Evolutionary conservation across 2,113 vertebrate genomes (phyloP), one percentile per base, ranked within the genome.

Genomic region (Nothocercus julius): DNA sequence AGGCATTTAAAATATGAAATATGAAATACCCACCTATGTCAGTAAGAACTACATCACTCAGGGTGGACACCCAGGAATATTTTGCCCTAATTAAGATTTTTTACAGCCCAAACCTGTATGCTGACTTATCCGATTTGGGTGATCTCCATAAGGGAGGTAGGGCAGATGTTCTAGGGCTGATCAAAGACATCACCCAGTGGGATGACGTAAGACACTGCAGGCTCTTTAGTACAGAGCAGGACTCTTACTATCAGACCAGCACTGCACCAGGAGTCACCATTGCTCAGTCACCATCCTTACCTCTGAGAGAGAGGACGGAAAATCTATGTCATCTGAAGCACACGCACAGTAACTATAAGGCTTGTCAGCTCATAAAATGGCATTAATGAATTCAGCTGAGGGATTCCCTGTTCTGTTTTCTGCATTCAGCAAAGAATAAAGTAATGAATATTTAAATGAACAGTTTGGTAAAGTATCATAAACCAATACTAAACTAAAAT

Each of bases 51-150:
- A 59, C n/a, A 67, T 75, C 75, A 87, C 79, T 80, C 36, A 42
- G 32, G 38, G 27, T n/a, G n/a, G 70, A 70, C 32, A 82, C 74
- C 79, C 42, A 85, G 27, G 66, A 93, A 81, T 77, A 83, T 81
- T 93, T 92, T 84, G 47, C 47, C 93, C 80, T 91, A 87, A 28
- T 92, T 96, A 95, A 95, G 82, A 95, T 68, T 82, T 82, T 87
- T 74, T 28, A 64, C 38, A n/a, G 68, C 82, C 30, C 58, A 72
- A 61, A 82, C 44, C 27, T 68, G 38, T 66, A 89, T 51, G 54
- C 12, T 80, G 85, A 56, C 74, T 91, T 72, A 92, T 92, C 73
- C 58, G 40, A 82, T 81, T 85, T 93, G 67, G 36, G 81, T 93
- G 11, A 82, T 87, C 66, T 54, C 27, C 69, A 9, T 25, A 67